Evolutionary conservation across 2,888 invertebrate species (phyloP), one percentile per base, ranked within the genome.

Genomic region (Synergus laeviventris): DNA sequence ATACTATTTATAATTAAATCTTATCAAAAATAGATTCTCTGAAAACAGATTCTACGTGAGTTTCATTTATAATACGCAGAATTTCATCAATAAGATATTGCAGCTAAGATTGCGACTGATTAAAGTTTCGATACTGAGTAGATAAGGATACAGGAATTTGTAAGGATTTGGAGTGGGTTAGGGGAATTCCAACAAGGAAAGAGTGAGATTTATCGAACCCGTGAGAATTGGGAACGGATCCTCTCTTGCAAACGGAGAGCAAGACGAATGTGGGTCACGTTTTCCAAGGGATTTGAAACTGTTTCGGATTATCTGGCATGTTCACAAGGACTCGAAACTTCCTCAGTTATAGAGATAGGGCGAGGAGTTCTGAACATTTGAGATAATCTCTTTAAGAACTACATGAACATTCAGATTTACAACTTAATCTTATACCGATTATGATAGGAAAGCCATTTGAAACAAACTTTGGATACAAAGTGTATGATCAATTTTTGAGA

Each of bases 171-270:
- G 16, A 66, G 66, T 45, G 45, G n/a, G 14, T 70, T 70, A 45
- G n/a, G n/a, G 42, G 31, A 31, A 31, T 70, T 49, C 31, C 21
- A 49, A 24, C 31, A 49, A 45, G 66, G 66, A 70, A 70, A 31
- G 21, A 70, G 16, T n/a, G 31, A 70, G 66, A 70, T 70, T 70
- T 70, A 70, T 70, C n/a, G 49, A 70, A 70, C 66, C 42, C 21
- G 42, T 8, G 42, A 66, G 64, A 42, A 66, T 66, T 14, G 42
- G 18, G 21, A 42, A 66, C 12, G 21, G 24, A 70, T 31, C 45
- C 11, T 45, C 31, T 45, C 16, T 70, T 70, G 42, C 31, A n/a
- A 70, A 70, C 11, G 42, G 16, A 21, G 31, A 42, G 18, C 8
- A 49, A 49, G 45, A 70, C 45, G 24, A 70, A 70, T 70, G 66